Evolutionary conservation across 1,140 invertebrate genomes (phyloP).

Genomic region (Hycleus phaleratus): DNA sequence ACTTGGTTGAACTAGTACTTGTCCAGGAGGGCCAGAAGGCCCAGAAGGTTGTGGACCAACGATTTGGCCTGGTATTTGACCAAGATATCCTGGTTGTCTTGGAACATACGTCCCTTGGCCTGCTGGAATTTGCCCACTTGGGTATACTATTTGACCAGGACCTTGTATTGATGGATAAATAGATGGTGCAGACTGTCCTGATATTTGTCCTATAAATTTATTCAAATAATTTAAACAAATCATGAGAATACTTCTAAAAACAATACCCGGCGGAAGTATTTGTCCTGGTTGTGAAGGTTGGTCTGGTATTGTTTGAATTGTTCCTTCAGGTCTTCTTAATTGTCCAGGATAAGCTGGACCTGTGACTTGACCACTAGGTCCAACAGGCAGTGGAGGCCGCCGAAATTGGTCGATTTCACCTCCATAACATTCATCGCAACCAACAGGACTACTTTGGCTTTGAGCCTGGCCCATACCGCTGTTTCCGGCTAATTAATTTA

Average conservation of each 20-base stretch:
- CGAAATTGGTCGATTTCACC: slow-evolving; percentile 3
- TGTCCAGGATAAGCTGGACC: slow-evolving; percentile 9
- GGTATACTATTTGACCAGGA: neutral
- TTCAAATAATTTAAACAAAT: no score
- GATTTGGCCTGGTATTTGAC: slow-evolving; percentile 4
- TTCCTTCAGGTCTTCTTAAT: neutral
- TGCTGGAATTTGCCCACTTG: slow-evolving; percentile 4
- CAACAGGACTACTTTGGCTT: slow-evolving; percentile 48
- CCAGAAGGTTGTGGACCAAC: neutral
- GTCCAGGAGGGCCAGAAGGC: neutral
- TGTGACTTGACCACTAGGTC: slow-evolving; percentile 1
- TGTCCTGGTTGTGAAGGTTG: slow-evolving; percentile 3
- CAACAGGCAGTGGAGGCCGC: neutral
- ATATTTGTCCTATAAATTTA: neutral
- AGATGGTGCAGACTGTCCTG: neutral
- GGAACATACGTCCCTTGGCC: neutral
- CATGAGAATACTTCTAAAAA: no score
- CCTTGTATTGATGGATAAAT: neutral
- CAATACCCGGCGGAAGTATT: neutral
- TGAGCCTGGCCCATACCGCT: slow-evolving; percentile 76
- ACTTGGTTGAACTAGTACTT: slow-evolving; percentile 1
- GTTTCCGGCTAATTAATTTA: slow-evolving; percentile 24
- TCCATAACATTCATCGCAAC: slow-evolving; percentile 33
- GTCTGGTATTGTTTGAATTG: no score
- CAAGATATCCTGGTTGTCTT: neutral